Percentiles rank a stretch among this genome's conserved stretches.
Conservation (phyloP, 2,113 vertebrate species). For the Eira barbara region DNA sequence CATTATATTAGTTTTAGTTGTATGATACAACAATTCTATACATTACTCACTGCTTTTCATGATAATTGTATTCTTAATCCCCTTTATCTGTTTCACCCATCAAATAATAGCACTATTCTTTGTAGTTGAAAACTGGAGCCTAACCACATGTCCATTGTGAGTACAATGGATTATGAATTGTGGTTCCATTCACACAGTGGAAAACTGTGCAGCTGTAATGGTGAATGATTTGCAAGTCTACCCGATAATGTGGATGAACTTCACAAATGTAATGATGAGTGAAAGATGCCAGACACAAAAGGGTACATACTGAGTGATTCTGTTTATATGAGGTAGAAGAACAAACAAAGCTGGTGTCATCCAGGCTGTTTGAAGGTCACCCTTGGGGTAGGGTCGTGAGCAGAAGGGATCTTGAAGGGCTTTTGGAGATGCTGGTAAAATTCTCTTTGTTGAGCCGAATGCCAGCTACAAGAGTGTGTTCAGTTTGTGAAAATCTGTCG, state of each 20-base stretch:
- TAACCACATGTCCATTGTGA: background rate
- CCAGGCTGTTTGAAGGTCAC: background rate
- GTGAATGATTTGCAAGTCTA: too few relatives aligned
- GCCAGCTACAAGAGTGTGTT: background rate
- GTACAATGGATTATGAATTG: background rate
- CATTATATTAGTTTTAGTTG: background rate
- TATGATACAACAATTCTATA: background rate
- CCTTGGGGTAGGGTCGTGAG: accelerated
- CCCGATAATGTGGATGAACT: background rate
- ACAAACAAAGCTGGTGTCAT: background rate
- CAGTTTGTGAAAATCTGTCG: background rate
- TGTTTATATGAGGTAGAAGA: background rate
- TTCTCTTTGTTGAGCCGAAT: background rate
- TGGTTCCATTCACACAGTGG: background rate
- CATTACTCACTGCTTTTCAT: background rate
- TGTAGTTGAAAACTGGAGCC: background rate
- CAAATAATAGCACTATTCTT: background rate
- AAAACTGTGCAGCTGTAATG: background rate
- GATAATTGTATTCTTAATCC: background rate
- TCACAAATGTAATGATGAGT: background rate
- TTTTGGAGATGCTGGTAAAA: background rate
- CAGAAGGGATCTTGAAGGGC: background rate
- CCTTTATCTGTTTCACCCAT: background rate
- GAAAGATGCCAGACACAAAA: background rate
- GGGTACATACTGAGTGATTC: accelerated